These are phyloP conservation scores for Lepidostoma basale DNA, from an alignment of 1,140 invertebrate species.

Conservation along the genomic window DNA sequence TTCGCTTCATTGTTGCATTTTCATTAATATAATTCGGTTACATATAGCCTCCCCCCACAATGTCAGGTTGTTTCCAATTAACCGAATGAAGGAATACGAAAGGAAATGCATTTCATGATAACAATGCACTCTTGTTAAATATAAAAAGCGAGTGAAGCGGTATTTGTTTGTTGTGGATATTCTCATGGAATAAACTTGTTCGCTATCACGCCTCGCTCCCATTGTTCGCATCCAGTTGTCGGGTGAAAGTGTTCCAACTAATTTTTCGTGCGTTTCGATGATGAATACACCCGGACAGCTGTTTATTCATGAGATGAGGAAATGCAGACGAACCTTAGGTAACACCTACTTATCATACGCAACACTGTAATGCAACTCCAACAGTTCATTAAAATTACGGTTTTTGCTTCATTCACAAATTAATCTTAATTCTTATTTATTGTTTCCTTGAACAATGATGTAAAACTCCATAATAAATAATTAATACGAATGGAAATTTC, in stretches of 20 bases:
- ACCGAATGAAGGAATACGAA: not conserved
- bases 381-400: no score
- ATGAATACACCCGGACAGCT: not conserved
- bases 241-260: slow-evolving; percentile 1
- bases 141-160: not conserved
- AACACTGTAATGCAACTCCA: no score
- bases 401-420: no score
- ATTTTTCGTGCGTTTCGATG: slow-evolving; percentile 16
- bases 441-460: no score
- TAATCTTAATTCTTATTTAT: no score
- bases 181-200: slow-evolving; percentile 7
- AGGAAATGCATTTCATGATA: not conserved
- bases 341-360: no score
- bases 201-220: not conserved
- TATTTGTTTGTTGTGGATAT: not conserved
- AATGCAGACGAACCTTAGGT: no score
- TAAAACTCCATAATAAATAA: no score
- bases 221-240: not conserved
- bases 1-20: not conserved
- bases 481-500: no score
- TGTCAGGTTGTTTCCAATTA: not conserved
- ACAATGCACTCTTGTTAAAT: not conserved
- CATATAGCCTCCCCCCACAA: not conserved
- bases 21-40: not conserved
- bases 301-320: slow-evolving; percentile 1